phyloP scores from a whole-genome alignment of 1,140 invertebrate species.

The Wasmannia auropunctata region DNA sequence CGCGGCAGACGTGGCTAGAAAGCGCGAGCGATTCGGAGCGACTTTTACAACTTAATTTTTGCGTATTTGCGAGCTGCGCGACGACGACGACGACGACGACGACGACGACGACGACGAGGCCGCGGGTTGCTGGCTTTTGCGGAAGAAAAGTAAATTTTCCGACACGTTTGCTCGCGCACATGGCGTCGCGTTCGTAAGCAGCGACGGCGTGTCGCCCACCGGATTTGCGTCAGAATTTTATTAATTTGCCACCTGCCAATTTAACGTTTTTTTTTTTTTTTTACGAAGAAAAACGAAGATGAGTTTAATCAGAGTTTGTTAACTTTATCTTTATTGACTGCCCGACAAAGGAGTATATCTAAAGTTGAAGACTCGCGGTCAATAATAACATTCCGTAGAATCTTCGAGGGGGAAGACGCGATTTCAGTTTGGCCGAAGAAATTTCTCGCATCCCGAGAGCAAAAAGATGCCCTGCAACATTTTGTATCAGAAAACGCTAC shows the following conservation, averaged over 20 bases:
- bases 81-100: not conserved
- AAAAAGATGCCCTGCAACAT: not conserved
- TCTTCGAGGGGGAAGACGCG: too few species aligned
- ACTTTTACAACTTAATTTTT: constrained; percentile 62
- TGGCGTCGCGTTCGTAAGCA: constrained; percentile 33
- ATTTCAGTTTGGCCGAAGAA: not conserved
- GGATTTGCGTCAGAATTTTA: constrained; percentile 38
- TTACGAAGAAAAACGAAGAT: not conserved
- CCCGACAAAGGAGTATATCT: not conserved
- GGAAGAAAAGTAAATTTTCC: constrained; percentile 59
- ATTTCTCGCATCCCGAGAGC: too few species aligned
- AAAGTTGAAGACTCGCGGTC: not conserved
- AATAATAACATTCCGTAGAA: not conserved
- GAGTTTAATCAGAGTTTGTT: not conserved
- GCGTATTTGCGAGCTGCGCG: constrained; percentile 51
- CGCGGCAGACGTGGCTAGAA: constrained; percentile 57
- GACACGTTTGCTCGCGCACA: constrained; percentile 50
- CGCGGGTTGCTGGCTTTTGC: constrained; percentile 27
- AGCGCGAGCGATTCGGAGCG: constrained; percentile 52
- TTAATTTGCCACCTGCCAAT: constrained; percentile 17
- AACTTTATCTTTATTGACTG: not conserved
- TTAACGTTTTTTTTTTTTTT: not conserved
- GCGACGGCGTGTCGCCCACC: not conserved
- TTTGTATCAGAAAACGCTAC: not conserved
- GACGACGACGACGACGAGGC: too few species aligned